Conservation (phyloP, 2,888 invertebrate species). For the Callinectes sapidus region DNA sequence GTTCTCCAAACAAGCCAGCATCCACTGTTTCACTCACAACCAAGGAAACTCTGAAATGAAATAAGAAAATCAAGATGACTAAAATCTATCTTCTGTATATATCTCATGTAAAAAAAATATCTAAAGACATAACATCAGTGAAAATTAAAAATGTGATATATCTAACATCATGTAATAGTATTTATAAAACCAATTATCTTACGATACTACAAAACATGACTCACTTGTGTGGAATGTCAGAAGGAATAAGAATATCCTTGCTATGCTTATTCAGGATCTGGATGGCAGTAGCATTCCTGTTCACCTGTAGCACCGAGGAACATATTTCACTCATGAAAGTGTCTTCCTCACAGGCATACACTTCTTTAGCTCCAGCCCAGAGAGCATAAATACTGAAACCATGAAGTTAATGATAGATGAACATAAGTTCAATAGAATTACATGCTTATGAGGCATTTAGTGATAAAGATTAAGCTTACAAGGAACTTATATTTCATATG, state of each 20-base stretch:
- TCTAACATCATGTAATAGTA: background rate
- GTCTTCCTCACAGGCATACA: conserved; percentile 84
- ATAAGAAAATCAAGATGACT: background rate
- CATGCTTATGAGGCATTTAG: too few relatives aligned
- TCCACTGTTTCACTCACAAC: conserved; percentile 88
- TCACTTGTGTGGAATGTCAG: conserved; percentile 79
- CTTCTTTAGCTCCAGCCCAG: conserved; percentile 78
- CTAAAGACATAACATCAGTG: background rate
- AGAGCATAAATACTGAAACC: conserved; percentile 81
- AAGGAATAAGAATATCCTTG: conserved; percentile 78
- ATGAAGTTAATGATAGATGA: too few relatives aligned
- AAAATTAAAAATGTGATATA: background rate
- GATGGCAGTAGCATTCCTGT: conserved; percentile 77
- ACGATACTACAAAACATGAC: background rate
- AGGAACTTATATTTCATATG: background rate
- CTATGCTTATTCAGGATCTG: conserved; percentile 81
- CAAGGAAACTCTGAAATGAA: conserved; percentile 78
- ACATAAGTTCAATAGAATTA: background rate
- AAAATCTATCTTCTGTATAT: background rate
- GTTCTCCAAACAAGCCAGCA: conserved; percentile 87
- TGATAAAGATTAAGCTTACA: too few relatives aligned
- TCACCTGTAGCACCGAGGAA: conserved; percentile 79
- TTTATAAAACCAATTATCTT: background rate
- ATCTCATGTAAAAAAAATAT: background rate
- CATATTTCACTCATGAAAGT: conserved; percentile 81